Base-by-base conservation (phyloP, 2,888 invertebrate genomes). In the Anticlea derivata region DNA sequence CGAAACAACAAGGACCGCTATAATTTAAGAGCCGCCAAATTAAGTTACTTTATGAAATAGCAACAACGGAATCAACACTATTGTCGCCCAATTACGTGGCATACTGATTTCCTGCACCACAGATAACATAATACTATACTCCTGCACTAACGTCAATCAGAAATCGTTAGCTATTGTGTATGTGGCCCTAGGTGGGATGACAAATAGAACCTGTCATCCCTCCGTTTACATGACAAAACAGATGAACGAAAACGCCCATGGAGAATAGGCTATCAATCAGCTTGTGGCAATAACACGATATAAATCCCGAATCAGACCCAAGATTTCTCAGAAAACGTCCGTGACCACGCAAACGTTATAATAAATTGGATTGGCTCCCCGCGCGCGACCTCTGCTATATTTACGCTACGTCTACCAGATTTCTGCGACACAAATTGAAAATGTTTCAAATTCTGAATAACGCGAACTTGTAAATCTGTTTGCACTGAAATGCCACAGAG, bases 251-350 rank as follows among this genome's bases (percentile, higher is more conserved):
- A 65, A 64, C 58, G 61, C 44, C 56, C 64, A 58, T 47, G 43
- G 44, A 60, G 63, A 65, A 63, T 63, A 53, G 55, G 60, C 67
- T 51, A 78, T 78, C 72, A 74, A 76, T 78, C 75, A 75, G 57
- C 53, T 60, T 55, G 60, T 49, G 59, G 55, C 62, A 64, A 64
- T 60, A 62, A 63, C 63, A 60, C 50, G 59, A 62, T 64, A 64
- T 66, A 68, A 70, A 67, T 66, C 60, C 58, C 49, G 46, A 60
- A 65, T 62, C 58, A 54, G 37, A 52, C 60, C 62, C 57, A 50
- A 64, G 61, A 68, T 70, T 67, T 63, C 60, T 55, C 60, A 37
- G 47, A 56, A 55, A 50, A 61, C 40, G 54, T 47, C 55, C 66
- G 63, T 63, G 68, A 72, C 70, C 61, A 48, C 61, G 49, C 56